Evolutionary conservation across 2,888 invertebrate genomes (phyloP).

Genomic region (Ecdyonurus torrentis): DNA sequence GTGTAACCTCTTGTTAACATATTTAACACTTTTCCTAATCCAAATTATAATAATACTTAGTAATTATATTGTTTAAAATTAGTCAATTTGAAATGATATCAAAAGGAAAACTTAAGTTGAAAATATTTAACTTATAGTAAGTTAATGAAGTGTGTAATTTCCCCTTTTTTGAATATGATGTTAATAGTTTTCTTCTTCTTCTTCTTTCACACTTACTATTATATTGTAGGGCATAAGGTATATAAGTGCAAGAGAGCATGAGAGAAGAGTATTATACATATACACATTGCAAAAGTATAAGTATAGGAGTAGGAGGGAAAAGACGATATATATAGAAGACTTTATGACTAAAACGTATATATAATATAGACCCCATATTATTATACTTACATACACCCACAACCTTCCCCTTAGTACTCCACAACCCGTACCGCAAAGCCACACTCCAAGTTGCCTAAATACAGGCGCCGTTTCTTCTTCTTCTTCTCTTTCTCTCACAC

Average conservation of each 20-base stretch:
- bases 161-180: not conserved
- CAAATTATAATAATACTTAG: no score
- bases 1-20: no score
- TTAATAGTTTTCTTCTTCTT: not conserved
- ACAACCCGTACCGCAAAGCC: conserved; percentile 2
- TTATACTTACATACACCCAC: no score
- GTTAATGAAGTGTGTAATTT: not conserved
- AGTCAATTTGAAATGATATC: no score
- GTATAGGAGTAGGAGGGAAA: not conserved
- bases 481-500: not conserved
- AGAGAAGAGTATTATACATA: no score
- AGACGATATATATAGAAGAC: not conserved
- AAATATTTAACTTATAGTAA: no score
- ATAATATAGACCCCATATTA: not conserved
- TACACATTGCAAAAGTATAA: not conserved
- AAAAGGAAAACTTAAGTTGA: no score
- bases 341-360: not conserved
- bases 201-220: no score
- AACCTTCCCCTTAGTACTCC: not conserved
- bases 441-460: not conserved
- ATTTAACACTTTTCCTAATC: no score
- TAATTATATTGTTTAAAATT: no score
- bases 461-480: not conserved
- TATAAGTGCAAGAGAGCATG: not conserved
- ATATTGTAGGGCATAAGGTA: not conserved